Evolutionary conservation across 2,113 vertebrate genomes (phyloP).

Genomic region (Alligator mississippiensis): DNA sequence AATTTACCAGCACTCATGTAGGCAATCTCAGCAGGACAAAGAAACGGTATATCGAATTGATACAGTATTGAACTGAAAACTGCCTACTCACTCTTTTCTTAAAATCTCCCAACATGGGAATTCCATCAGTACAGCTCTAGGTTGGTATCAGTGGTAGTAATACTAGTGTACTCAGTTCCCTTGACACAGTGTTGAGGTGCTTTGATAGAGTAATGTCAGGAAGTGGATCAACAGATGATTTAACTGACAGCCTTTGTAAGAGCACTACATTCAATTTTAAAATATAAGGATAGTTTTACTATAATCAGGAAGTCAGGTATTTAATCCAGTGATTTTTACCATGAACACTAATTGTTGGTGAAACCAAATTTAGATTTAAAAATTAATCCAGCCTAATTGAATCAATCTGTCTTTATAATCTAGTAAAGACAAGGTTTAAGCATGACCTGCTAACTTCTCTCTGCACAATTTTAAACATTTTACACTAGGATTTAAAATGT

Average conservation of each 20-base stretch:
- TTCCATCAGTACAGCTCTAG: neutral
- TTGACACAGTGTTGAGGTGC: neutral
- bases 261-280: neutral
- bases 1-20: neutral
- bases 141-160: neutral
- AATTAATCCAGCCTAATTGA: neutral
- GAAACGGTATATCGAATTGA: neutral
- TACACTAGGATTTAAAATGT: fast-evolving
- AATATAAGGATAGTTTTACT: neutral
- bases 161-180: fast-evolving
- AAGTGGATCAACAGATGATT: neutral
- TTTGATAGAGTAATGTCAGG: neutral
- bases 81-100: neutral
- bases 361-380: neutral
- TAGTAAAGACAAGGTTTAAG: neutral
- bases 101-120: neutral
- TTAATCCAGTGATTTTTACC: neutral
- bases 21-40: neutral
- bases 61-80: neutral
- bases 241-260: neutral
- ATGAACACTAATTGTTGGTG: neutral
- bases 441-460: neutral
- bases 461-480: fast-evolving
- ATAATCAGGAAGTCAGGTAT: neutral
- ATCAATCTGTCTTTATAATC: neutral